Percentiles rank a stretch among this genome's conserved stretches.
Evolutionary conservation across 2,113 vertebrate genomes (phyloP).

Genomic region (Maccullochella peelii): DNA sequence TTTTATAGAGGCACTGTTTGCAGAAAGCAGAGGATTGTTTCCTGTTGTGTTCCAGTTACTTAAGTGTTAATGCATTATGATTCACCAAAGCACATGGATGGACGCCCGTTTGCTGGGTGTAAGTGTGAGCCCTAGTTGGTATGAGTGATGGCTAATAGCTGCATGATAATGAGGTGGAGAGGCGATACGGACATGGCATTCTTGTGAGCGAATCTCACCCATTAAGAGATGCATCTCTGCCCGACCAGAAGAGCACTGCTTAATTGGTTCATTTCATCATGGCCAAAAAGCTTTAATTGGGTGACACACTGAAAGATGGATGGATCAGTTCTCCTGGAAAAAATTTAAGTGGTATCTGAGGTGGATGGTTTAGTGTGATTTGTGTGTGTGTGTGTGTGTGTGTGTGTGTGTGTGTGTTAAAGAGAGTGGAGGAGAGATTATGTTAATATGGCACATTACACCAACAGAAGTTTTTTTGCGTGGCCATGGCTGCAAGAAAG

Average conservation of each 20-base stretch:
- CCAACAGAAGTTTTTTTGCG: conserved; percentile 20
- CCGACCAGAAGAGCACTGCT: conserved; percentile 67
- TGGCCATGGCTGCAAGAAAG: conserved; percentile 6
- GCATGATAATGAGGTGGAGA: conserved; percentile 70
- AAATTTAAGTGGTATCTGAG: conserved; percentile 18
- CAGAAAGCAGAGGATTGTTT: conserved; percentile 1
- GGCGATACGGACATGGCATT: conserved; percentile 50
- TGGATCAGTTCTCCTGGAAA: conserved; percentile 39
- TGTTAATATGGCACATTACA: conserved; percentile 48
- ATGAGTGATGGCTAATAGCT: conserved; percentile 71
- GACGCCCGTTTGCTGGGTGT: conserved; percentile 44
- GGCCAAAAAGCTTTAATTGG: conserved; percentile 75
- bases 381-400: conserved; percentile 16
- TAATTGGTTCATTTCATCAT: conserved; percentile 81
- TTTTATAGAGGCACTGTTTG: not conserved
- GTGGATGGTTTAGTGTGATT: conserved; percentile 1
- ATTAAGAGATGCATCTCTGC: conserved; percentile 72
- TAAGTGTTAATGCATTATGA: conserved; percentile 62
- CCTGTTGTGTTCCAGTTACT: conserved; percentile 52
- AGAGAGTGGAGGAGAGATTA: conserved; percentile 26
- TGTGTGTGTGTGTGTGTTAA: conserved; percentile 25
- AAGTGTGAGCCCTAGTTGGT: conserved; percentile 53
- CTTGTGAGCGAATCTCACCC: conserved; percentile 58
- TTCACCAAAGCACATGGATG: conserved; percentile 66
- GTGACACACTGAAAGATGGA: conserved; percentile 69